A percentile compares a stretch with the other conserved stretches of the same genome.
Evolutionary conservation across 2,888 invertebrate species (phyloP).

Genomic region (Drosophila meridionalis): DNA sequence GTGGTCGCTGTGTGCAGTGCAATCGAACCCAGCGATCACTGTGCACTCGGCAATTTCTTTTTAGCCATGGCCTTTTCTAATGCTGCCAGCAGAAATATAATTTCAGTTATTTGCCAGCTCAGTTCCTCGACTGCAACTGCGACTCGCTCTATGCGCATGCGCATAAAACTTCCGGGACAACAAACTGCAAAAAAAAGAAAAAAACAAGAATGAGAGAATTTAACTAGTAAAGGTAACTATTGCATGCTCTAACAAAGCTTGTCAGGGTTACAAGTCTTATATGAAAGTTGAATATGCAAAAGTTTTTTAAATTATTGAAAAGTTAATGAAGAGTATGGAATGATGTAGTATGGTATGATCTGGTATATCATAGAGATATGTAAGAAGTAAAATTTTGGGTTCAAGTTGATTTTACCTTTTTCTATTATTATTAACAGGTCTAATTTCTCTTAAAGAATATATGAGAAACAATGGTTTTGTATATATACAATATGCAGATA

Average conservation of each 20-base stretch:
- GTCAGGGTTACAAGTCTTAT: no score
- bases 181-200: conserved; percentile 33
- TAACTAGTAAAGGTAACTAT: conserved; percentile 1
- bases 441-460: not conserved
- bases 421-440: not conserved
- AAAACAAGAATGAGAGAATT: conserved; percentile 45
- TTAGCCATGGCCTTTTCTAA: conserved; percentile 57
- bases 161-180: conserved; percentile 77
- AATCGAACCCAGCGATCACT: conserved; percentile 57
- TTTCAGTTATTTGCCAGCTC: conserved; percentile 74
- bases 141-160: conserved; percentile 67
- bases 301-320: no score
- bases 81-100: conserved; percentile 64
- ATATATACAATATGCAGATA: no score
- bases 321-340: not conserved
- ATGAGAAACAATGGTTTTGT: not conserved
- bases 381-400: no score
- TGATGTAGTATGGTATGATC: no score
- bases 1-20: conserved; percentile 7
- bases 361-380: no score
- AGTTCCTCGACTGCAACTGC: conserved; percentile 57
- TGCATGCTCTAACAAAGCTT: conserved; percentile 23
- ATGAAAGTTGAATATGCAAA: not conserved
- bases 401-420: not conserved
- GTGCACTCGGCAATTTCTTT: conserved; percentile 60